Percentiles rank a stretch among this genome's conserved stretches.
These are phyloP conservation scores for Patiria pectinifera DNA, from an alignment of 53 echinoderm and acorn worm genomes.

Conservation along the genomic window DNA sequence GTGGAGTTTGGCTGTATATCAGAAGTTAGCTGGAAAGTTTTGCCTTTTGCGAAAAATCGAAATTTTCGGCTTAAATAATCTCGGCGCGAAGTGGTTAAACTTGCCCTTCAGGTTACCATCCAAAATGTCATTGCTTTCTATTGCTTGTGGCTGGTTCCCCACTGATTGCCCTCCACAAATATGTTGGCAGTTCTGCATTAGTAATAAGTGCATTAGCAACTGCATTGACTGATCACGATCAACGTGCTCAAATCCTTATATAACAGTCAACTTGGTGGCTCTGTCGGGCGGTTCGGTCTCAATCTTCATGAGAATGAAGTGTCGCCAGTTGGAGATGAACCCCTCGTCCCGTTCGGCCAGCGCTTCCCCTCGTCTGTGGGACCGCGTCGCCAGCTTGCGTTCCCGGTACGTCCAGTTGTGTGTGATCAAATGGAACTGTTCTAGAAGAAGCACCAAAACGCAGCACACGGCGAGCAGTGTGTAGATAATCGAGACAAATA, in stretches of 20 bases:
- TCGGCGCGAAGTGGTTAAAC: too few species aligned
- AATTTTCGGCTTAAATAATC: too few species aligned
- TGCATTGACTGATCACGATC: background rate
- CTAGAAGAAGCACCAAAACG: conserved; percentile 68
- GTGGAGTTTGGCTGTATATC: too few species aligned
- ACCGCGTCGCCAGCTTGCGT: conserved; percentile 49
- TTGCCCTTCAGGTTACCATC: too few species aligned
- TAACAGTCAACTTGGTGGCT: conserved; percentile 11
- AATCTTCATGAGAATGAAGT: conserved; percentile 65
- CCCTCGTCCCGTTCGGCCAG: conserved; percentile 67
- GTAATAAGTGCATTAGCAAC: background rate
- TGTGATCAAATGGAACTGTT: conserved; percentile 83
- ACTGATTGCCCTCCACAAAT: background rate
- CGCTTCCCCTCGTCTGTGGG: conserved; percentile 29
- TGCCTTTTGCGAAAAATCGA: too few species aligned
- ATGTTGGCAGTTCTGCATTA: background rate
- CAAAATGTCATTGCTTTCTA: background rate
- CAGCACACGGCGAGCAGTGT: conserved; percentile 56
- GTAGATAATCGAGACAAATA: conserved; percentile 84
- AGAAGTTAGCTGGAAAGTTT: too few species aligned
- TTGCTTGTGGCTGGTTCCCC: background rate
- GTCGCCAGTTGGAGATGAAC: conserved; percentile 76
- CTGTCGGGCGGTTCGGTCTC: background rate
- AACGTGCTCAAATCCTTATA: background rate
- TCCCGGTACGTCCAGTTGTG: conserved; percentile 96